Conservation (phyloP, 1,140 invertebrate species). For the Pseudomyrmex gracilis region DNA sequence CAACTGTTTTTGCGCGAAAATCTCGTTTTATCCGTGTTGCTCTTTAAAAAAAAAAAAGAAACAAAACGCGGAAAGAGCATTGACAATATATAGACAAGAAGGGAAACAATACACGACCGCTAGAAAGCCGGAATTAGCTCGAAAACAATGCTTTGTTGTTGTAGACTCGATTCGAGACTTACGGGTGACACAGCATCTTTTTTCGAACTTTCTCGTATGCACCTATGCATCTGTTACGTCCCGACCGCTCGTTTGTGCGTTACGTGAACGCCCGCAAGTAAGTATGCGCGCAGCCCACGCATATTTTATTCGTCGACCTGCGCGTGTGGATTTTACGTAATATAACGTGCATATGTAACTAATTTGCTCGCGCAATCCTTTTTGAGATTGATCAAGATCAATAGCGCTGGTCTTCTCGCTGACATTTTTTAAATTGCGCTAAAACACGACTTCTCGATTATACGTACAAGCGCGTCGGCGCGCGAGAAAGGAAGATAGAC, state of each 20-base stretch:
- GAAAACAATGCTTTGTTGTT: constrained; percentile 42
- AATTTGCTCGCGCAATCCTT: not conserved
- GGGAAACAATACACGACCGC: constrained; percentile 39
- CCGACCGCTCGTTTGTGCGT: not conserved
- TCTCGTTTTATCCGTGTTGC: constrained; percentile 1
- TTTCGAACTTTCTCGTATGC: constrained; percentile 43
- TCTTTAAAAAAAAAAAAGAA: not conserved
- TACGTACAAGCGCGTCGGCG: not conserved
- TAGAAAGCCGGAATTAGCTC: constrained; percentile 49
- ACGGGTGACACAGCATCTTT: constrained; percentile 42
- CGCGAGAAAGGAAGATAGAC: not conserved
- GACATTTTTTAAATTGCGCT: too few relatives aligned
- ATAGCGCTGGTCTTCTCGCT: not conserved
- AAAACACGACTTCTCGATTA: too few relatives aligned
- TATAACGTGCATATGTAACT: constrained; percentile 6
- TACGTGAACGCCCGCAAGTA: too few relatives aligned
- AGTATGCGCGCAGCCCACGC: not conserved
- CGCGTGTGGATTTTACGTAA: constrained; percentile 10
- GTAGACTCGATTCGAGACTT: constrained; percentile 3
- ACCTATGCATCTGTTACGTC: not conserved
- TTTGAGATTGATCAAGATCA: constrained; percentile 4
- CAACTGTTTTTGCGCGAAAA: not conserved
- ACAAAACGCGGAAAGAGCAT: not conserved
- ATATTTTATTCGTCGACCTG: not conserved
- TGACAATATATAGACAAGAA: constrained; percentile 7